phyloP scores from a whole-genome alignment of 2,797 vertebrate genomes.

The Anisognathus igniventris region DNA sequence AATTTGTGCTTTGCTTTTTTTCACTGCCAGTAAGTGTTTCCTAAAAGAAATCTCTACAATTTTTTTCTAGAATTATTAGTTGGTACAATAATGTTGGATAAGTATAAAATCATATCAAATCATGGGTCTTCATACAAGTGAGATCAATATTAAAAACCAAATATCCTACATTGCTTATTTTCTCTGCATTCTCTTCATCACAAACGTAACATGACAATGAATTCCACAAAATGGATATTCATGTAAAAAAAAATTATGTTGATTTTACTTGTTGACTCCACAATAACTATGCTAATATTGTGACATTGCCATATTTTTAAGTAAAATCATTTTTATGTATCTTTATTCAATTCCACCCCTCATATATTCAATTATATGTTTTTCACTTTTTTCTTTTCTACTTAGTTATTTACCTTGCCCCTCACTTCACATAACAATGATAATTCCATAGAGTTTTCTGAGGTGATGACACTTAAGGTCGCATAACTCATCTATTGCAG shows the following conservation, averaged over 20 bases:
- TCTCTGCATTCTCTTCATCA: background rate
- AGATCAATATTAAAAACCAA: background rate
- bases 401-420: background rate
- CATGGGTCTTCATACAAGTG: rapidly evolving
- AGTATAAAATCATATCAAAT: background rate
- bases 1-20: background rate
- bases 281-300: background rate
- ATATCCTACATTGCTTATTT: background rate
- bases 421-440: background rate
- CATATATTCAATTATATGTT: background rate
- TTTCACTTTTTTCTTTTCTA: background rate
- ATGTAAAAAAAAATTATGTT: background rate
- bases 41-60: background rate
- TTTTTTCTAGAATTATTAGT: background rate
- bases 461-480: background rate
- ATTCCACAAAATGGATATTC: background rate
- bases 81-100: background rate
- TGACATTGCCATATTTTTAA: background rate
- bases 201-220: background rate
- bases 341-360: background rate
- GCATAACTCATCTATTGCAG: background rate
- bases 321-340: background rate
- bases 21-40: background rate
- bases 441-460: background rate
- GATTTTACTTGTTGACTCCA: background rate